Base-by-base conservation (phyloP, 2,113 vertebrate species). In the Podilymbus podiceps region DNA sequence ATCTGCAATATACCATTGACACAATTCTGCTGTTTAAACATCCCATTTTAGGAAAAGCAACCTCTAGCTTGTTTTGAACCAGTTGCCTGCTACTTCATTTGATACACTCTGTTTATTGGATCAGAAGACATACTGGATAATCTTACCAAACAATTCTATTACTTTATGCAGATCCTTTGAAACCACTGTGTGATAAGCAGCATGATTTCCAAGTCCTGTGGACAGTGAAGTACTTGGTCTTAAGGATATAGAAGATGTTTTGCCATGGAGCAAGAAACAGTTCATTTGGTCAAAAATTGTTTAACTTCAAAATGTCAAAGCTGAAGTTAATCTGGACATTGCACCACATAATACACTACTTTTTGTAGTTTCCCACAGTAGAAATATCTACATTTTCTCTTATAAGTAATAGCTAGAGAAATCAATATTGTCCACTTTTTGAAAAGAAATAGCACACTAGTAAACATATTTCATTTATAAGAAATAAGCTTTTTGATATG, bases 191-290 rank as follows among this genome's bases (percentile, higher is more conserved):
- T 74, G 22, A 21, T 30, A 76, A 76, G 21, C 83, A 79, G 4
- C 0, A 6, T 12, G 7, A 60, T 35, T 92, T 69, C 73, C 10
- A 18, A 47, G 20, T 75, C 35, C 22, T 33, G 6, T 47, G 2
- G 63, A 58, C 15, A 66, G 18, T 31, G n/a, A 79, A 75, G 12
- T 64, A n/a, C 1, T 53, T 89, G 44, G 1, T 40, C 21, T 67
- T 50, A 72, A 79, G 25, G 2, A 47, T n/a, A n/a, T 6, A 14
- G 5, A 53, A 56, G 9, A 19, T 28, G 42, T 44, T 63, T 59
- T 68, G 9, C 0, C 17, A 31, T 1, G 1, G 6, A 81, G 4
- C 38, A 38, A 38, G 5, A 33, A 67, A 66, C 2, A 66, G 20
- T 31, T 71, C 49, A 24, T 24, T 67, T 67, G 18, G 13, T 58